Evolutionary conservation across 2,888 invertebrate genomes (phyloP).

Genomic region (Cheilosia vulpina): DNA sequence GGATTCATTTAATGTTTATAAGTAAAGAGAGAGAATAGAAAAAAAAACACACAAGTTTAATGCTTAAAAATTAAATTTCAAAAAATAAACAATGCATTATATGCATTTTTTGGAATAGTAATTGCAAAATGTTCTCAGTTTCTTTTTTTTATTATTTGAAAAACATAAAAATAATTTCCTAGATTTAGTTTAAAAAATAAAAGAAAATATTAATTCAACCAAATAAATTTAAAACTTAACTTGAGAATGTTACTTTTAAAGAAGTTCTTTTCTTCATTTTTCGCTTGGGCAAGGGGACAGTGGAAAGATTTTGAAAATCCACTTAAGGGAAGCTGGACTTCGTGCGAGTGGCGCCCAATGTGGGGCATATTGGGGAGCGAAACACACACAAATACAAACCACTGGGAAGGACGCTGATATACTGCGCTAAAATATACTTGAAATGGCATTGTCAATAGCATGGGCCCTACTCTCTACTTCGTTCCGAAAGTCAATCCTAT

Average conservation of each 20-base stretch:
- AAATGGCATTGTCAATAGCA: no score
- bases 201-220: constrained; percentile 56
- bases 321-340: neutral
- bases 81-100: constrained; percentile 33
- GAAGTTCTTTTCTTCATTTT: neutral
- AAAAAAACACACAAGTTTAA: constrained; percentile 30
- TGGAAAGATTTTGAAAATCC: neutral
- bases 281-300: neutral
- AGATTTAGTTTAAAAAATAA: constrained; percentile 39
- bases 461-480: no score
- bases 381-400: no score
- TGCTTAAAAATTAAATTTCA: constrained; percentile 56
- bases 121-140: constrained; percentile 67
- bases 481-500: no score
- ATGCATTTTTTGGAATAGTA: constrained; percentile 61
- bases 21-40: constrained; percentile 50
- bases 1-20: constrained; percentile 72
- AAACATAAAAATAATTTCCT: constrained; percentile 22
- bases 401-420: no score
- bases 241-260: constrained; percentile 42
- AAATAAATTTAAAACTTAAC: constrained; percentile 60
- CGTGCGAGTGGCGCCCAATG: neutral
- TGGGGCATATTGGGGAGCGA: neutral
- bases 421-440: no score
- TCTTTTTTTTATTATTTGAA: constrained; percentile 29